These are phyloP conservation scores for Odocoileus virginianus DNA, from an alignment of 2,113 vertebrate genomes.

Conservation along the genomic window DNA sequence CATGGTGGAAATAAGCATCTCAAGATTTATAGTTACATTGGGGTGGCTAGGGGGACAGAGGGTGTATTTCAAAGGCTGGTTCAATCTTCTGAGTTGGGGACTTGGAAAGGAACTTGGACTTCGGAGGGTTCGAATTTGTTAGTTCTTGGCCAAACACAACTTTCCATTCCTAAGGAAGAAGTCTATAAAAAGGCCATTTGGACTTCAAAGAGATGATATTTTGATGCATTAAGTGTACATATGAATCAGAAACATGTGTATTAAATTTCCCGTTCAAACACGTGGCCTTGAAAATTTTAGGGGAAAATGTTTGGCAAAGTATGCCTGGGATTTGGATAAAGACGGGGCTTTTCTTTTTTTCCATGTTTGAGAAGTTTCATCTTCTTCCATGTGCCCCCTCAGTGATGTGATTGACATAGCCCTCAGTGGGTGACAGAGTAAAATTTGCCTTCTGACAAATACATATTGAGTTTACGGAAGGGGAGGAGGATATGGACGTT, in stretches of 20 bases:
- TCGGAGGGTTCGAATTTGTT: conserved; percentile 57
- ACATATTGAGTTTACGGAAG: conserved; percentile 33
- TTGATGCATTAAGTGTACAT: conserved; percentile 72
- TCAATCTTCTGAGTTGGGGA: conserved; percentile 37
- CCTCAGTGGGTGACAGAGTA: not conserved
- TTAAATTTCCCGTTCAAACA: conserved; percentile 73
- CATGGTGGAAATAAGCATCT: conserved; percentile 11
- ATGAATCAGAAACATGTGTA: conserved; percentile 76
- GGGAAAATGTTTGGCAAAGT: conserved; percentile 67
- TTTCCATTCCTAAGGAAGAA: conserved; percentile 71
- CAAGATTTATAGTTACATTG: conserved; percentile 42
- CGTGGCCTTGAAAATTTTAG: conserved; percentile 66
- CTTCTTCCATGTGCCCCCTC: conserved; percentile 7
- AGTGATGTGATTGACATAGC: conserved; percentile 11
- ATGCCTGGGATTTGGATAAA: conserved; percentile 59
- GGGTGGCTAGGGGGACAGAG: not conserved
- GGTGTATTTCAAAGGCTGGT: conserved; percentile 49
- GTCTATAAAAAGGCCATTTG: conserved; percentile 74
- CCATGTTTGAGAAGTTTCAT: conserved; percentile 42
- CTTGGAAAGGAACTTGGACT: conserved; percentile 64
- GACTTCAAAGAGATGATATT: conserved; percentile 75
- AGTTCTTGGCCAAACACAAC: conserved; percentile 61
- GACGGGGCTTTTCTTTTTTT: not conserved
- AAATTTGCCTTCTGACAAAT: conserved; percentile 4
- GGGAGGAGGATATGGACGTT: not conserved